Evolutionary conservation across 2,888 invertebrate species (phyloP).

Genomic region (Pollenia labialis): DNA sequence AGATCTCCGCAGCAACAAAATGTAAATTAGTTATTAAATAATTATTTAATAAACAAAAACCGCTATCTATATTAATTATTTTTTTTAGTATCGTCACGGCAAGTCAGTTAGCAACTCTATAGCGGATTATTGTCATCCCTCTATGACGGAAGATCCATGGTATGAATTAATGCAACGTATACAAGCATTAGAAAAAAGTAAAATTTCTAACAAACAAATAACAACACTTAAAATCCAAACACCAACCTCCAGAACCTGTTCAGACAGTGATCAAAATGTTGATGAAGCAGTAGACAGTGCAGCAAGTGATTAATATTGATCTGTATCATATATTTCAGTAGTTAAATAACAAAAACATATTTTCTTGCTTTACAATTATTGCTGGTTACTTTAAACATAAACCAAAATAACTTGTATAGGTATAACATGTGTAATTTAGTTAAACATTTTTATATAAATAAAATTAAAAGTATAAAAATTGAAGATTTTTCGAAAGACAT

Average conservation of each 20-base stretch:
- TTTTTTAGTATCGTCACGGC: conserved; percentile 32
- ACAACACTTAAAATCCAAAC: neutral
- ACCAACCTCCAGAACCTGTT: neutral
- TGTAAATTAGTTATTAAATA: conserved; percentile 11
- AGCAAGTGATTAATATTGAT: conserved; percentile 11
- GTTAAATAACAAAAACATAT: neutral
- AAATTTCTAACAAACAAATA: conserved; percentile 63
- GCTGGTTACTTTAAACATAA: neutral
- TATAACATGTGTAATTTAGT: too few species aligned
- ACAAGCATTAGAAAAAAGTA: conserved; percentile 77
- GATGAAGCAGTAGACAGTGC: conserved; percentile 6
- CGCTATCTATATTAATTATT: neutral
- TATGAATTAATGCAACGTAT: conserved; percentile 79
- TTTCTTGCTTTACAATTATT: neutral
- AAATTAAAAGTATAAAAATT: neutral
- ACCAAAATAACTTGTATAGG: neutral
- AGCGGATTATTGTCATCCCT: conserved; percentile 79
- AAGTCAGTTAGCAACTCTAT: neutral
- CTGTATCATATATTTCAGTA: neutral
- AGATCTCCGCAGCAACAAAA: neutral
- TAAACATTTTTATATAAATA: neutral
- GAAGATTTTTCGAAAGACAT: neutral
- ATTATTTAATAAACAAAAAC: too few species aligned
- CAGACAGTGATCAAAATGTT: conserved; percentile 18
- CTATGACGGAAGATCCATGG: conserved; percentile 83